These are phyloP conservation scores for Trachelus tabidus DNA, from an alignment of 2,888 invertebrate genomes.

Conservation along the genomic window DNA sequence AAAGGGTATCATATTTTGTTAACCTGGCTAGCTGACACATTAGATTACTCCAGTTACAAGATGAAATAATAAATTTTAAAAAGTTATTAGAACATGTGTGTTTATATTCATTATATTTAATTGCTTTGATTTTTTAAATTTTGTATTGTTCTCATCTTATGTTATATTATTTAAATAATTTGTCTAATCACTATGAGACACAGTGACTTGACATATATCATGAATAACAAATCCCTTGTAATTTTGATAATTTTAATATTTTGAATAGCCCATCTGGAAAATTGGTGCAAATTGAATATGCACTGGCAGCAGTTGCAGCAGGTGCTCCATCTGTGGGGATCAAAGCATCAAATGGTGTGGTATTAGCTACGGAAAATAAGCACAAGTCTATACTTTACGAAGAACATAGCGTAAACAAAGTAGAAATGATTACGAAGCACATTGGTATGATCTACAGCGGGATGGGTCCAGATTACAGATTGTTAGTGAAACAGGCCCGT, in stretches of 20 bases:
- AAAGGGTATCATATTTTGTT: background rate
- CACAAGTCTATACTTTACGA: slow-evolving; percentile 97
- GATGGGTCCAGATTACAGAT: slow-evolving; percentile 92
- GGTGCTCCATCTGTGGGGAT: slow-evolving; percentile 99
- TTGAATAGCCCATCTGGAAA: slow-evolving; percentile 95
- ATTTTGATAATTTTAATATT: slow-evolving; percentile 35
- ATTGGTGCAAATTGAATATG: slow-evolving; percentile 99
- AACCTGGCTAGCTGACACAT: background rate
- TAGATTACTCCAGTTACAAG: background rate
- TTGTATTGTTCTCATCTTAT: background rate
- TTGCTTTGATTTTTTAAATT: background rate
- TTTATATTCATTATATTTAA: background rate
- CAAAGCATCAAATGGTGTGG: slow-evolving; percentile 98
- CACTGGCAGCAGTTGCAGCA: slow-evolving; percentile 96
- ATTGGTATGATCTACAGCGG: slow-evolving; percentile 99
- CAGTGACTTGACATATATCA: slow-evolving; percentile 48
- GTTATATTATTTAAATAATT: background rate
- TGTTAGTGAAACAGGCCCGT: slow-evolving; percentile 90
- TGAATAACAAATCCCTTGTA: slow-evolving; percentile 20
- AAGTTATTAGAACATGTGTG: too few relatives aligned
- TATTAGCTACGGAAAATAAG: slow-evolving; percentile 98
- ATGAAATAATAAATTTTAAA: background rate
- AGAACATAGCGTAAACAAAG: slow-evolving; percentile 96
- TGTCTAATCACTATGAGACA: slow-evolving; percentile 47
- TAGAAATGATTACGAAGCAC: slow-evolving; percentile 94